Base-by-base conservation (phyloP, 2,113 vertebrate genomes). In the Pontoporia blainvillei region DNA sequence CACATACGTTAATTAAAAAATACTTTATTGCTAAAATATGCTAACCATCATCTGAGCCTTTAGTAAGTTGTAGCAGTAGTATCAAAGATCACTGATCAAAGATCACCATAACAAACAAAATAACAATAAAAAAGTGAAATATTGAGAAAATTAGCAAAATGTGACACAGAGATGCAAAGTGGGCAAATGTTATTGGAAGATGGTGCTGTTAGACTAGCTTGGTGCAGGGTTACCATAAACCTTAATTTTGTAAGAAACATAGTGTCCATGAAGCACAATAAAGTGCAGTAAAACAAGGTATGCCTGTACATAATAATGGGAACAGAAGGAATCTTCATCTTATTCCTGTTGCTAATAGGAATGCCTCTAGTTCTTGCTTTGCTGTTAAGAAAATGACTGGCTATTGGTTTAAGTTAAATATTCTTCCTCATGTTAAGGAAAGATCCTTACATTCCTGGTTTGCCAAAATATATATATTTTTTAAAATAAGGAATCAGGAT, bases 401-500 rank as follows among this genome's bases (percentile, higher is more conserved):
- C 13, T 86, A 0, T 64, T 90, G 52, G 25, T 62, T 92, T 94
- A 71, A 75, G 41, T 66, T 52, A 89, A 88, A 87, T 46, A 79
- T 57, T 57, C 18, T 49, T 61, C 57, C 39, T 76, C 3, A 17
- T 21, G 3, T 75, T 71, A 69, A 90, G 46, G 34, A 88, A 76
- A 34, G 14, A 71, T 44, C 4, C 54, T 83, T 95, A 49, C 72
- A 61, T 61, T 90, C 25, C 57, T 87, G 31, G 18, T 64, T 93
- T 52, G 36, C 79, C 44, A 81, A 81, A 46, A 79, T 9, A 49
- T 41, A 18, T 83, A 57, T 97, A 59, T n/a, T 31, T 79, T 11
- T 34, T 36, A 66, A 97, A 97, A 46, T 39, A 36, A 88, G 76
- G 15, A 97, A 59, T 78, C 46, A 49, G n/a, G 49, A 27, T 83